Evolutionary conservation across 2,797 vertebrate genomes (phyloP), one percentile per base, ranked within the genome.

Genomic region (Neosilurus hyrtlii): DNA sequence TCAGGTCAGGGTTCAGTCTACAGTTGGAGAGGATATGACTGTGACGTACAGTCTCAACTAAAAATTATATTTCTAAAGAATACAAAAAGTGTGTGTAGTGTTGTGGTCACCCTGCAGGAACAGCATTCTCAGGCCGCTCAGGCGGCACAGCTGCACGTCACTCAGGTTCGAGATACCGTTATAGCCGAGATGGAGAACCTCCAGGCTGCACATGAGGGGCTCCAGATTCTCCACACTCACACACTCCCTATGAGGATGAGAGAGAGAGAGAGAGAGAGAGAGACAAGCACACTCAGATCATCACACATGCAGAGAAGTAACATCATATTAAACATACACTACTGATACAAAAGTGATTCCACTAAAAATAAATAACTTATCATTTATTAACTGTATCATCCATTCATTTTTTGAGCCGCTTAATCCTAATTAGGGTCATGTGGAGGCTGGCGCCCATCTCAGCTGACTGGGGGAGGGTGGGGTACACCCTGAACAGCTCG

Each of bases 131-230:
- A 97, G 94, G 91, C 95, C 96, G 91, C 92, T 94, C 85, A 98
- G 93, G 92, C 96, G 95, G 90, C 95, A 95, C 91, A 98, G 93
- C 89, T 97, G 94, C 82, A 97, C 91, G 87, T 95, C 94, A 87
- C 92, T 90, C 93, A 97, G 93, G 91, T 92, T 96, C 89, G 92
- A 95, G 92, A 97, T 97, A 88, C 95, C 93, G 90, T 97, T 97
- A 93, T 96, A 93, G 87, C 94, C 94, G 90, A 98, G 90, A 93
- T 97, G 94, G 88, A 97, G 95, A 89, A 96, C 95, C 93, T 97
- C 96, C 90, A 97, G 93, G 90, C 93, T 96, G 77, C 91, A 92
- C 96, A 97, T 97, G 90, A 97, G 91, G 22, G 95, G 94, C 82
- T 96, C 90, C 84, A 95, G 89, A 82, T 90, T 92, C 89, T 94